A percentile compares a stretch with the other conserved stretches of the same genome.
Conservation (phyloP, 1,140 invertebrate genomes). For the Drosophila cardini region DNA sequence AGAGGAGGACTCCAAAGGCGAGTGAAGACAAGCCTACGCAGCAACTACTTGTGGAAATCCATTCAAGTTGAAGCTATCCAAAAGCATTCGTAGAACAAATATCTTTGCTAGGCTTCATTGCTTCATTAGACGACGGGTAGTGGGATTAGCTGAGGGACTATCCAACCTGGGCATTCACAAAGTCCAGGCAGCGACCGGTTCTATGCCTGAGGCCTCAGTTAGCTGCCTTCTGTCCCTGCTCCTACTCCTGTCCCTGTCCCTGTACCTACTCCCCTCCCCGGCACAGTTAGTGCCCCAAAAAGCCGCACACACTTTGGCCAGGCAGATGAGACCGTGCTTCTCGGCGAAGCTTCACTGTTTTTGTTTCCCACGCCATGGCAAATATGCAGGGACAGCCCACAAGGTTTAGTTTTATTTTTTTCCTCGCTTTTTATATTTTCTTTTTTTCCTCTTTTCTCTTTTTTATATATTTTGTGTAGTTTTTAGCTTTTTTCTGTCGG, state of each 20-base stretch:
- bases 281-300: background rate
- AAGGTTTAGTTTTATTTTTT: slow-evolving; percentile 64
- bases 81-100: slow-evolving; percentile 57
- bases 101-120: slow-evolving; percentile 46
- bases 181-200: slow-evolving; percentile 56
- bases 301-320: slow-evolving; percentile 3
- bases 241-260: slow-evolving; percentile 30
- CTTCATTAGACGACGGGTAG: slow-evolving; percentile 68
- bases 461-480: slow-evolving; percentile 16
- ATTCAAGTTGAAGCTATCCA: slow-evolving; percentile 39
- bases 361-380: slow-evolving; percentile 76
- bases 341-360: slow-evolving; percentile 47
- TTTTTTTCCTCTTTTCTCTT: slow-evolving; percentile 22
- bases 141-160: slow-evolving; percentile 57
- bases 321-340: slow-evolving; percentile 43
- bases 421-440: slow-evolving; percentile 49
- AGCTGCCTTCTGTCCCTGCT: background rate
- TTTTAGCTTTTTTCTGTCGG: background rate
- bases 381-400: slow-evolving; percentile 58
- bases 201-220: slow-evolving; percentile 22
- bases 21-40: slow-evolving; percentile 7
- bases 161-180: slow-evolving; percentile 33
- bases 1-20: too few species aligned
- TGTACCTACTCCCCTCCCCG: background rate
- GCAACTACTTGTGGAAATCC: slow-evolving; percentile 9